Percentiles rank a stretch among this genome's conserved stretches.
Evolutionary conservation across 2,888 invertebrate species (phyloP).

Genomic region (Kryphioiulus occultus): DNA sequence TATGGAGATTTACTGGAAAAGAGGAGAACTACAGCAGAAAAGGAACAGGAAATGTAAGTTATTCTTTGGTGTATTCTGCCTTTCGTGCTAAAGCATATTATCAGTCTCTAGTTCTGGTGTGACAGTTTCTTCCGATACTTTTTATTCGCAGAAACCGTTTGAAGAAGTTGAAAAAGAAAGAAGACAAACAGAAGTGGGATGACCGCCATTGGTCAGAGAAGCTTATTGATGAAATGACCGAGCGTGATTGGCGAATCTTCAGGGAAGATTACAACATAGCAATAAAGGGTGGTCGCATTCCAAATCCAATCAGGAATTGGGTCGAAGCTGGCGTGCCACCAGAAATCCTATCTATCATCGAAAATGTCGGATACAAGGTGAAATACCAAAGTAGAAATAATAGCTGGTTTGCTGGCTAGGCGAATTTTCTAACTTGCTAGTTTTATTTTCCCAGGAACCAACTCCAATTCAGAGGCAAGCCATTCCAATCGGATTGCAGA

Average conservation of each 20-base stretch:
- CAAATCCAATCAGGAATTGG: constrained; percentile 95
- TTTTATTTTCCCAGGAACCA: constrained; percentile 72
- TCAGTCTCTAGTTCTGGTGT: background rate
- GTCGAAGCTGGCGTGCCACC: constrained; percentile 88
- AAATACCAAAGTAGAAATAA: background rate
- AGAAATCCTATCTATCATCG: constrained; percentile 92
- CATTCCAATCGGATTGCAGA: constrained; percentile 89
- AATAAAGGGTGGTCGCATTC: constrained; percentile 94
- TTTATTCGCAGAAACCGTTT: constrained; percentile 70
- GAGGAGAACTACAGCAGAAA: constrained; percentile 93
- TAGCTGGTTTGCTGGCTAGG: background rate
- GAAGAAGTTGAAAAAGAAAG: constrained; percentile 91
- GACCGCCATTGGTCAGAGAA: constrained; percentile 99
- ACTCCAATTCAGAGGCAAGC: constrained; percentile 99
- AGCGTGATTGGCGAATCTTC: constrained; percentile 99
- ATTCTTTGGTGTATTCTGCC: constrained; percentile 4
- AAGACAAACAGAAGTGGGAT: constrained; percentile 98
- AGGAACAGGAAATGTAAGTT: constrained; percentile 85
- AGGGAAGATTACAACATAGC: constrained; percentile 99
- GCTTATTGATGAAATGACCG: constrained; percentile 92
- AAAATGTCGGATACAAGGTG: constrained; percentile 87
- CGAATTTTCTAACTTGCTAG: background rate
- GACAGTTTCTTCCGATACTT: background rate
- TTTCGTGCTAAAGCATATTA: background rate
- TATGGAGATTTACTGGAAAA: constrained; percentile 95